Conservation (phyloP, 2,113 vertebrate species). For the Alethe diademata region DNA sequence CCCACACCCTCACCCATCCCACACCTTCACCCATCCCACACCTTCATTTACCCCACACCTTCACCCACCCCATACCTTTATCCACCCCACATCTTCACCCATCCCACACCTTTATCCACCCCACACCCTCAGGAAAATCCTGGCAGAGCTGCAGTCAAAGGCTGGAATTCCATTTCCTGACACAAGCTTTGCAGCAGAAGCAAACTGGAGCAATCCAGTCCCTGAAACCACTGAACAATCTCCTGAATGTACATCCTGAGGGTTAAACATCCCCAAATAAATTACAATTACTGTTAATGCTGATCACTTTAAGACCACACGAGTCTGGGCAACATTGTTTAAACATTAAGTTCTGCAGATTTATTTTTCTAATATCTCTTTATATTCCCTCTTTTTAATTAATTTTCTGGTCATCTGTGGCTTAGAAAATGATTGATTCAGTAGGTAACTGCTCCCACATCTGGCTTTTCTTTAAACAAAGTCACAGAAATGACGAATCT, state of each 20-base stretch:
- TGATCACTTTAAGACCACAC: not conserved
- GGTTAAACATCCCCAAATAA: constrained; percentile 5
- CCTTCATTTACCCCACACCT: not conserved
- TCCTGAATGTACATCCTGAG: not conserved
- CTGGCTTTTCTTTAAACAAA: constrained; percentile 28
- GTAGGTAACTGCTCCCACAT: not conserved
- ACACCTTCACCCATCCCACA: not conserved
- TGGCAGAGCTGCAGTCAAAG: not conserved
- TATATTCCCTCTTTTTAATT: not conserved
- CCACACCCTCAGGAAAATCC: not conserved
- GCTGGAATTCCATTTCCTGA: not conserved
- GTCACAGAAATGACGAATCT: not conserved
- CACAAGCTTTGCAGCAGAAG: not conserved
- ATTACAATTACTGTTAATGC: not conserved
- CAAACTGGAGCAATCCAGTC: not conserved
- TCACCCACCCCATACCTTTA: not conserved
- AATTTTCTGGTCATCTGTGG: constrained; percentile 1
- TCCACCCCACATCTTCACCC: too few species aligned
- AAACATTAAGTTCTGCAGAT: not conserved
- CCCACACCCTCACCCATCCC: not conserved
- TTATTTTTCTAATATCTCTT: not conserved
- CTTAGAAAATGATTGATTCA: not conserved
- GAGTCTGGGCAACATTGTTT: not conserved
- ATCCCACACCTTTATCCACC: not conserved
- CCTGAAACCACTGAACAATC: not conserved